Conservation (phyloP, 2,797 vertebrate species). For the Stomatorhinus walkeri region DNA sequence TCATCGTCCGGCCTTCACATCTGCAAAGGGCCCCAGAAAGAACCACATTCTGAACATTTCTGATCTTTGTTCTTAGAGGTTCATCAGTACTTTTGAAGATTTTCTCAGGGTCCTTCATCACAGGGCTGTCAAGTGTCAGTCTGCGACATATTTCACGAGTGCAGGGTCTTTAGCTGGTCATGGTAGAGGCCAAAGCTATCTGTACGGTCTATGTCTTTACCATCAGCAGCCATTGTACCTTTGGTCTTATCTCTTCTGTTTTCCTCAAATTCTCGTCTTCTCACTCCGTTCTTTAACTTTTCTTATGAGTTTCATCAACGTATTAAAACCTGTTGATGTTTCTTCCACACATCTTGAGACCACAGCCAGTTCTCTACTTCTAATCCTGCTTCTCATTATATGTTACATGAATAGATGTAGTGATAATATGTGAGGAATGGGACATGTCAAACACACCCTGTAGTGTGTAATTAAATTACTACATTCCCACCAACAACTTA, state of each 20-base stretch:
- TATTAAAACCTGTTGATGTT: background rate
- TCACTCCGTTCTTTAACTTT: background rate
- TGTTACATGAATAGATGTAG: background rate
- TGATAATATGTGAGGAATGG: background rate
- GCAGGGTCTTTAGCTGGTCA: background rate
- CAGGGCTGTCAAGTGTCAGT: background rate
- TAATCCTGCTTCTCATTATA: background rate
- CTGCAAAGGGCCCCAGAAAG: background rate
- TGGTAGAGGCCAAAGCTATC: background rate
- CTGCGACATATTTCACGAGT: background rate
- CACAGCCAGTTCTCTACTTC: background rate
- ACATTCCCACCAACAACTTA: background rate
- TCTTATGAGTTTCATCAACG: background rate
- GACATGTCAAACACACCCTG: background rate
- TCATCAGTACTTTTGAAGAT: background rate
- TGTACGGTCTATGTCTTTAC: background rate
- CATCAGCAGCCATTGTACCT: background rate
- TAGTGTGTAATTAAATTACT: background rate
- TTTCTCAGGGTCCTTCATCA: background rate
- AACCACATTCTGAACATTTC: background rate
- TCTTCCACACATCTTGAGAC: background rate
- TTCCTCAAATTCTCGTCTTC: background rate
- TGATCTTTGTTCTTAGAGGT: conserved; percentile 1
- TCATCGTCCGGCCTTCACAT: background rate
- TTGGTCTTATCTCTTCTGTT: background rate